These are phyloP conservation scores for Picus viridis DNA, from an alignment of 2,797 vertebrate species.

Conservation along the genomic window DNA sequence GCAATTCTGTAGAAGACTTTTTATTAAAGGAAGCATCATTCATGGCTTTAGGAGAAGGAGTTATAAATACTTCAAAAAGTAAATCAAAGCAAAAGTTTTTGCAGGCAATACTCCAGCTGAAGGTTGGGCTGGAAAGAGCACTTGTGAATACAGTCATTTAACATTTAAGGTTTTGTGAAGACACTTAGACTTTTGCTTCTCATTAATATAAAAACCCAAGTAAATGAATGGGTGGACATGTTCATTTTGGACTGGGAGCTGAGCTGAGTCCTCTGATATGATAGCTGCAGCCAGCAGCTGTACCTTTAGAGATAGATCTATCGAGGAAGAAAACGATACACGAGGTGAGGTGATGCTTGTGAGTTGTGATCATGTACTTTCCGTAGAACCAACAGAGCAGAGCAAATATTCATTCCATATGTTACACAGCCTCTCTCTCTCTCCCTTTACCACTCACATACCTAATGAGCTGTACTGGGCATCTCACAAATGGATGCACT, in stretches of 20 bases:
- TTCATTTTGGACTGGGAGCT: background rate
- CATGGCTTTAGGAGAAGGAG: background rate
- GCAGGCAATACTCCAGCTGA: background rate
- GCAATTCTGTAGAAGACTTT: background rate
- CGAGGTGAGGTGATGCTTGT: background rate
- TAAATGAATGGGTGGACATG: background rate
- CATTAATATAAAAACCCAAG: background rate
- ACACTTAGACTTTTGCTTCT: background rate
- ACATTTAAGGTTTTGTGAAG: background rate
- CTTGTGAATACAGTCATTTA: background rate
- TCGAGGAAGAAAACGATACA: background rate
- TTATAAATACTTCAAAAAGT: background rate
- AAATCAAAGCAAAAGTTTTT: background rate
- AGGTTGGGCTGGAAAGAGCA: background rate
- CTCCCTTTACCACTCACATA: background rate
- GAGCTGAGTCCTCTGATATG: background rate
- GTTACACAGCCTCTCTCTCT: background rate
- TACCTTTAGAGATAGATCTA: background rate
- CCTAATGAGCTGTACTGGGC: constrained; percentile 10
- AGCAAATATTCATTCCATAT: constrained; percentile 22
- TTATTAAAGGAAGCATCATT: background rate
- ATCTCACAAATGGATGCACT: constrained; percentile 5
- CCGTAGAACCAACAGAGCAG: background rate
- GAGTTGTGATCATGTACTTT: constrained; percentile 1
- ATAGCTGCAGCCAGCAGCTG: background rate